phyloP scores from a whole-genome alignment of 23 tunicate species.

The Styela clava region DNA sequence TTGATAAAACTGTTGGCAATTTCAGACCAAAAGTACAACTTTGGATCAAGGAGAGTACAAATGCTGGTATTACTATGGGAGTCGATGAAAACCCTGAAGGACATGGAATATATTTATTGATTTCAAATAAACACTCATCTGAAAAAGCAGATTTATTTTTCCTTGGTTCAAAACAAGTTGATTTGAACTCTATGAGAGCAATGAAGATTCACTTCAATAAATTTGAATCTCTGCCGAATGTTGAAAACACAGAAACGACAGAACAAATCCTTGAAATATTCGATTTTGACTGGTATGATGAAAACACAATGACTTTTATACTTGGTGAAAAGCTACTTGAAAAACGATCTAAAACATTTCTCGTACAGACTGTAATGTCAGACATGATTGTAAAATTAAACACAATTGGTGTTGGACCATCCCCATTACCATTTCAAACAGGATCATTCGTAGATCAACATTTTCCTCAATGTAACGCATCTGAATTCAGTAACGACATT shows the following conservation, averaged over 20 bases:
- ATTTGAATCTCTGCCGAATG: not conserved
- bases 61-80: not conserved
- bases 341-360: not conserved
- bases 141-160: not conserved
- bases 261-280: not conserved
- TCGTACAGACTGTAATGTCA: not conserved
- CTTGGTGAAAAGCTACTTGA: not conserved
- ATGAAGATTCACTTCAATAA: not conserved
- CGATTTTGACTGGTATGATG: not conserved
- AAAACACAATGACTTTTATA: slow-evolving; percentile 12
- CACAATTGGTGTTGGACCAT: not conserved
- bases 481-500: not conserved
- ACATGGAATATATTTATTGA: too few species aligned
- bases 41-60: not conserved
- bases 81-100: not conserved
- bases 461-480: not conserved
- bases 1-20: not conserved
- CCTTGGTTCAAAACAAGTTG: not conserved
- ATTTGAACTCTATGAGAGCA: not conserved
- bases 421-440: slow-evolving; percentile 1
- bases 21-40: not conserved
- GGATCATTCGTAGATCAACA: not conserved
- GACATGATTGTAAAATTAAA: not conserved
- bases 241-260: not conserved
- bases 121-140: not conserved